These are phyloP conservation scores for Eubasilissa splendida DNA, from an alignment of 2,888 invertebrate species.

Conservation along the genomic window DNA sequence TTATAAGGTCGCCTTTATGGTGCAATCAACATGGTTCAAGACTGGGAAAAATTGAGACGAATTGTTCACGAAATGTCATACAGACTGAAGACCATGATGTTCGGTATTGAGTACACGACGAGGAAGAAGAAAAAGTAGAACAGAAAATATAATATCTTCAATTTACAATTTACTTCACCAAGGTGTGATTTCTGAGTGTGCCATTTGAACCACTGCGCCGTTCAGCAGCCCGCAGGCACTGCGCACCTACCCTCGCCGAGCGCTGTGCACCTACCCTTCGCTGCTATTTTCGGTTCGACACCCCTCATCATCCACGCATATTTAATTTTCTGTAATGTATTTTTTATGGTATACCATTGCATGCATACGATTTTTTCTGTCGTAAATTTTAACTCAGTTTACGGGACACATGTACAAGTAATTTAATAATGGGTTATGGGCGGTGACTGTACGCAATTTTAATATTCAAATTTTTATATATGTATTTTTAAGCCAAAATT, in stretches of 20 bases:
- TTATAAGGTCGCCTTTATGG: too few relatives aligned
- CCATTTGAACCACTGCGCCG: neutral
- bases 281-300: constrained; percentile 49
- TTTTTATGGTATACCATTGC: constrained; percentile 49
- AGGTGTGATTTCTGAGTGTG: too few relatives aligned
- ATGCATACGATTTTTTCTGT: constrained; percentile 36
- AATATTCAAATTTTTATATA: constrained; percentile 25
- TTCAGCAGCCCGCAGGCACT: neutral
- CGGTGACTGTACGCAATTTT: constrained; percentile 21
- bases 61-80: too few relatives aligned
- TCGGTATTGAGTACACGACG: too few relatives aligned
- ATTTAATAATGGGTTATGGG: constrained; percentile 48
- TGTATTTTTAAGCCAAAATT: constrained; percentile 9
- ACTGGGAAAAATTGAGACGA: too few relatives aligned
- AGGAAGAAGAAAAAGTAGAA: too few relatives aligned
- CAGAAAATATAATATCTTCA: too few relatives aligned
- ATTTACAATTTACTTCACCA: too few relatives aligned
- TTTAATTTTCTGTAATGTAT: constrained; percentile 49
- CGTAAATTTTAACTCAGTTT: constrained; percentile 26
- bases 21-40: too few relatives aligned
- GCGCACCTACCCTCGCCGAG: neutral
- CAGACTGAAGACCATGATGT: too few relatives aligned
- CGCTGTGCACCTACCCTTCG: constrained; percentile 1
- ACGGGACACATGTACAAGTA: constrained; percentile 44
- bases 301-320: constrained; percentile 52